Conservation (phyloP, 2,113 vertebrate genomes). For the Pteruthius melanotis region DNA sequence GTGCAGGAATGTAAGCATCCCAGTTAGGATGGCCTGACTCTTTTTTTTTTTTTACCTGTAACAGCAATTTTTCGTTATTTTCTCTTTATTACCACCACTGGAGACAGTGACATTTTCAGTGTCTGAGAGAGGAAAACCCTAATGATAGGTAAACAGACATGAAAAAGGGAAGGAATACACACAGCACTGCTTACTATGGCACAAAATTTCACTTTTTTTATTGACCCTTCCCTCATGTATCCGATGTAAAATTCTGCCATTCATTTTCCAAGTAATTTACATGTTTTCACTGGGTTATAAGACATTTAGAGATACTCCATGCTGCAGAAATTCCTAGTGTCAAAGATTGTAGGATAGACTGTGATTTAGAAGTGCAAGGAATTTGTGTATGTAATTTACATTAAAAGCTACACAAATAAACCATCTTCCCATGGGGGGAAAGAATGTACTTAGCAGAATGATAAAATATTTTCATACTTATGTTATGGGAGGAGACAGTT, state of each 20-base stretch:
- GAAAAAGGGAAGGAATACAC: not conserved
- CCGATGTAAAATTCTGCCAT: not conserved
- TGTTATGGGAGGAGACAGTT: not conserved
- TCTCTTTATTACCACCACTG: not conserved
- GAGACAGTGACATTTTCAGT: not conserved
- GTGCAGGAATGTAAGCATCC: not conserved
- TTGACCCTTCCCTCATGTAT: accelerated
- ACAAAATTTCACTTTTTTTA: not conserved
- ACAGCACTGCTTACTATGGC: accelerated
- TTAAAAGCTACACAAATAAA: not conserved
- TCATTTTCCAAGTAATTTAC: not conserved
- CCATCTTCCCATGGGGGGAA: not conserved
- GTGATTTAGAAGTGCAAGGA: not conserved
- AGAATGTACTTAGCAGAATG: not conserved
- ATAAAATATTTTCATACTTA: conserved; percentile 19
- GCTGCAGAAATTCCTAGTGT: not conserved
- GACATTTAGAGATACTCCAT: not conserved
- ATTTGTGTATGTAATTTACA: not conserved
- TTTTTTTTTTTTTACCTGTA: not conserved
- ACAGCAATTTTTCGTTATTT: not conserved
- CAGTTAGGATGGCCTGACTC: not conserved
- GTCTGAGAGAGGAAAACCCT: not conserved
- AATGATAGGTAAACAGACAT: not conserved
- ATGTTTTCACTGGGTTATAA: not conserved
- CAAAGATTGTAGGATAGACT: not conserved